Evolutionary conservation across 2,888 invertebrate genomes (phyloP), one percentile per base, ranked within the genome.

Genomic region (Nycteola revayana): DNA sequence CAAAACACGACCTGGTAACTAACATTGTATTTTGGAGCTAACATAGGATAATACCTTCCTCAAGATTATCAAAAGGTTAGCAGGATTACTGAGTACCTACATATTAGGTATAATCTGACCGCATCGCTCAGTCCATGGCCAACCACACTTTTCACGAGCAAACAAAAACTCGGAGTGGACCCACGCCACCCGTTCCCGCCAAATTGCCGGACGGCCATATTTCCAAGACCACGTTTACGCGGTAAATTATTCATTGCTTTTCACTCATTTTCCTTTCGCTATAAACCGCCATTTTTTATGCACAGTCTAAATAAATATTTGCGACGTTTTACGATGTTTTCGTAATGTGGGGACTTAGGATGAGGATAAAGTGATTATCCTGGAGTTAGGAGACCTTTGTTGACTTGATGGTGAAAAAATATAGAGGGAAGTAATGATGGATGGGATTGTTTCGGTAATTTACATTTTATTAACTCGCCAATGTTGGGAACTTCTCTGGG

Each of bases 161-260:
- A 7, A 21, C 21, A 21, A 21, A 21, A 21, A 21, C 3, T 14
- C 5, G 3, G 14, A 14, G 21, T 21, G 4, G 7, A n/a, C 7
- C n/a, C 21, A 21, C 21, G 7, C n/a, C n/a, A 7, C n/a, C n/a
- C 14, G 7, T 21, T 21, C 21, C 21, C 21, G 21, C 7, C 21
- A 21, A 21, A 21, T n/a, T 21, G 14, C 14, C 14, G 14, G 14
- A 5, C 21, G 21, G 21, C 21, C 37, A 29, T 23, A 37, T 47
- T 34, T 46, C 31, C 29, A 23, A 26, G 28, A 7, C 7, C 2
- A 21, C 7, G 29, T 31, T 31, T 38, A 10, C 14, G 34, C 10
- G 20, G 32, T 50, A 44, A 44, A 38, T 42, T 48, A 50, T 47
- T 48, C 44, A 48, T 32, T 14, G 30, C 25, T 38, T 42, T 44